A percentile compares a stretch with the other conserved stretches of the same genome.
Conservation (phyloP, 2,888 invertebrate species). For the Standfussiana lucernea region DNA sequence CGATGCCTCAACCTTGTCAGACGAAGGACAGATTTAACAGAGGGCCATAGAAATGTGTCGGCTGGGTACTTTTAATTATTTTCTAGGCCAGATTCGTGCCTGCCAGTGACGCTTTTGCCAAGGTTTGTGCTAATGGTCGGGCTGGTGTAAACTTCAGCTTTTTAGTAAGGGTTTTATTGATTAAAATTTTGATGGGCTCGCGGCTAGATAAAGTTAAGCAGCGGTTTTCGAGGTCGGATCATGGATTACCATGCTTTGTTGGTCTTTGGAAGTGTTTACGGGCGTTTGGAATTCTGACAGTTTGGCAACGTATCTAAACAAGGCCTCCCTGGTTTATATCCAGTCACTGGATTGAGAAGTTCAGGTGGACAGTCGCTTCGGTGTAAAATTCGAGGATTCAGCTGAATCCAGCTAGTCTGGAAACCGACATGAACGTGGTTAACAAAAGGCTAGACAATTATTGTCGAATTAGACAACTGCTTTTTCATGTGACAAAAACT, state of each 20-base stretch:
- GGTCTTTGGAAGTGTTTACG: not conserved
- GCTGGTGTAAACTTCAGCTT: not conserved
- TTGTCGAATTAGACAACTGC: not conserved
- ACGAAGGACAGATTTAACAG: slow-evolving; percentile 64
- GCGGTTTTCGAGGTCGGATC: not conserved
- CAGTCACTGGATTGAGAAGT: not conserved
- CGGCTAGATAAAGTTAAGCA: not conserved
- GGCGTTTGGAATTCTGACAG: not conserved
- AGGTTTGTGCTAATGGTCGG: slow-evolving; percentile 35
- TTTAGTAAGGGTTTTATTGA: not conserved
- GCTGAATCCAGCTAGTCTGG: not conserved
- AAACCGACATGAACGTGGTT: not conserved
- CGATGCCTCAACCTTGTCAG: slow-evolving; percentile 55
- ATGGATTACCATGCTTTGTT: not conserved
- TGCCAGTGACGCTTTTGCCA: slow-evolving; percentile 31
- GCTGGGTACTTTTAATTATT: slow-evolving; percentile 62
- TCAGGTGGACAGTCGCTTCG: not conserved
- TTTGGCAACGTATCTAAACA: not conserved
- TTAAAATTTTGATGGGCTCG: not conserved
- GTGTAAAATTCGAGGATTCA: not conserved
- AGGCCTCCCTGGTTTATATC: not conserved
- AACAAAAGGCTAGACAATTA: not conserved
- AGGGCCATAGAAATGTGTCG: slow-evolving; percentile 65
- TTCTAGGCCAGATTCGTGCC: slow-evolving; percentile 58
- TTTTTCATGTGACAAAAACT: not conserved